Evolutionary conservation across 2,888 invertebrate genomes (phyloP).

Genomic region (Argyresthia goedartella): DNA sequence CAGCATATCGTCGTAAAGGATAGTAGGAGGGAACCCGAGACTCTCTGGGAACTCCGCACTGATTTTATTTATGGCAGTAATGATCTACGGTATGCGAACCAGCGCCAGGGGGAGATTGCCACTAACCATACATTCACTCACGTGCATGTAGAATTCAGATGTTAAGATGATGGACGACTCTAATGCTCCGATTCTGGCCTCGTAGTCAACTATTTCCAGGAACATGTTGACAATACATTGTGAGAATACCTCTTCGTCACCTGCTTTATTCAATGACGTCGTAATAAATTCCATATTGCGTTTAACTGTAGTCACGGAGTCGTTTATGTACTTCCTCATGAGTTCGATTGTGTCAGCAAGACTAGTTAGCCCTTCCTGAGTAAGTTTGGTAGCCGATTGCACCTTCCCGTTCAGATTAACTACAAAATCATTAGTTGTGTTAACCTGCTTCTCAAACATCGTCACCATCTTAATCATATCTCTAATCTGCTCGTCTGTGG

Average conservation of each 20-base stretch:
- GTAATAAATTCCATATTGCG: neutral
- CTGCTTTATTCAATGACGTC: neutral
- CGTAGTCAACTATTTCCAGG: neutral
- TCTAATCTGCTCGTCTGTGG: neutral
- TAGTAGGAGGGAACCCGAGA: neutral
- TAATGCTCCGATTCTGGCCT: neutral
- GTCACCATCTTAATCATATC: neutral
- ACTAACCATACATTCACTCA: neutral
- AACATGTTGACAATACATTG: neutral
- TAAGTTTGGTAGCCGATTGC: neutral
- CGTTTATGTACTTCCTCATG: neutral
- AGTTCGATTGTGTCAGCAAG: neutral
- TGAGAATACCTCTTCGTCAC: neutral
- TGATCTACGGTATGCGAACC: neutral
- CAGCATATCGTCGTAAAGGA: neutral
- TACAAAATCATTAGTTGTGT: neutral
- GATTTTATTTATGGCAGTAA: neutral
- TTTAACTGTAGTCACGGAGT: neutral
- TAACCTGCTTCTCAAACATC: neutral
- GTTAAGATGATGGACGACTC: neutral
- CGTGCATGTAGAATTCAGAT: neutral
- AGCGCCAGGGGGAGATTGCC: neutral
- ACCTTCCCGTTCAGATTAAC: neutral
- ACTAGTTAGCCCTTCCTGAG: neutral
- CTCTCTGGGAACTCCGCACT: neutral